These are phyloP conservation scores for Siniperca undulata DNA, from an alignment of 2,797 vertebrate species.

Conservation along the genomic window DNA sequence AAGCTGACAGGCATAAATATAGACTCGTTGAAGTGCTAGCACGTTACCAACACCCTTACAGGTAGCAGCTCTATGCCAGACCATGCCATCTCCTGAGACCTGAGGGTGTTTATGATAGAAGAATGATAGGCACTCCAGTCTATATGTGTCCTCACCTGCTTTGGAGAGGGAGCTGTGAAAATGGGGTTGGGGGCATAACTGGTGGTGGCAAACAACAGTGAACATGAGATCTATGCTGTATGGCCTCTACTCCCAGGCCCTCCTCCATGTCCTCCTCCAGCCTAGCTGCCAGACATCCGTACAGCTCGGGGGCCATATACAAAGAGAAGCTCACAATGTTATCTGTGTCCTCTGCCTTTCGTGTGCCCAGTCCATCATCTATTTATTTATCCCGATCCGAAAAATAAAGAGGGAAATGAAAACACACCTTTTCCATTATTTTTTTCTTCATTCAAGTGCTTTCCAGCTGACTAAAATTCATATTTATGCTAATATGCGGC, in stretches of 20 bases:
- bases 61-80: conserved; percentile 25
- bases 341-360: conserved; percentile 55
- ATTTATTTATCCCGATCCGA: conserved; percentile 79
- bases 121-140: conserved; percentile 42
- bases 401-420: conserved; percentile 83
- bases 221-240: conserved; percentile 38
- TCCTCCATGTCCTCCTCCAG: conserved; percentile 43
- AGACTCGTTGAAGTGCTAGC: conserved; percentile 38
- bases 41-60: conserved; percentile 31
- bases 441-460: conserved; percentile 84
- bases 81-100: conserved; percentile 46
- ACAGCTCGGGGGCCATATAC: conserved; percentile 49
- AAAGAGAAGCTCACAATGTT: conserved; percentile 54
- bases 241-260: conserved; percentile 42
- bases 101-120: conserved; percentile 56
- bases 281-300: conserved; percentile 53
- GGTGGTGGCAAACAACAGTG: conserved; percentile 39
- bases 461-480: conserved; percentile 87
- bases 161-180: conserved; percentile 42
- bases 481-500: conserved; percentile 87
- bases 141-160: conserved; percentile 52
- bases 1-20: conserved; percentile 42
- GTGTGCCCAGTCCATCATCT: conserved; percentile 68
- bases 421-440: conserved; percentile 84
- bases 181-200: conserved; percentile 22